Percentiles rank a stretch among this genome's conserved stretches.
Conservation (phyloP, 2,113 vertebrate genomes). For the Pristiophorus japonicus region DNA sequence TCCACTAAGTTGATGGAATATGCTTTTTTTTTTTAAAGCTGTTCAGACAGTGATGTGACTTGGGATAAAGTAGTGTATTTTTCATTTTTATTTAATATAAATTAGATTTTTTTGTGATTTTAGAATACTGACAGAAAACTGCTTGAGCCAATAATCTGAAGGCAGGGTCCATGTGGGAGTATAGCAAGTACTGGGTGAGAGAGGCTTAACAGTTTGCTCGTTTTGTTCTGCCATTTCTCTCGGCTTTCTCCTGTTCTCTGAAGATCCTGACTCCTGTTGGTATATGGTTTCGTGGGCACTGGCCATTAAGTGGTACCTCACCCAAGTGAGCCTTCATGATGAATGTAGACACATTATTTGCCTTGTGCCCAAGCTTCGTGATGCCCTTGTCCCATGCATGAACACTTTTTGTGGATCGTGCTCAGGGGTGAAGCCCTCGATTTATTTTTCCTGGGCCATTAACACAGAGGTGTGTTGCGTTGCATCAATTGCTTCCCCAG, state of each 20-base stretch:
- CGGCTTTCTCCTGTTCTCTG: too few species aligned
- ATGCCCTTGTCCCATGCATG: not conserved
- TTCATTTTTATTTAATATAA: not conserved
- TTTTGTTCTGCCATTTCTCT: not conserved
- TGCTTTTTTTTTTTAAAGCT: not conserved
- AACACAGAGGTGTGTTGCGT: not conserved
- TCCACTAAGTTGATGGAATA: not conserved
- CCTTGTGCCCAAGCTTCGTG: not conserved
- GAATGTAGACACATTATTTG: too few species aligned
- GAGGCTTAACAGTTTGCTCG: not conserved
- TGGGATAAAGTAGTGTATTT: not conserved
- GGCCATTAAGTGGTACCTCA: not conserved
- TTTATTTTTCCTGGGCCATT: not conserved
- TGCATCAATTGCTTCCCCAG: not conserved
- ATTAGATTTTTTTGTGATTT: not conserved
- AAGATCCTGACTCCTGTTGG: not conserved
- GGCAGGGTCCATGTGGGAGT: not conserved
- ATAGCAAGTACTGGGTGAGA: not conserved
- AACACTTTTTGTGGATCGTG: not conserved
- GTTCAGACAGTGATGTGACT: not conserved
- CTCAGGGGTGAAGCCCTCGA: not conserved
- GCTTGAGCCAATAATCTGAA: not conserved
- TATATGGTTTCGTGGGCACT: not conserved
- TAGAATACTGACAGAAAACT: not conserved
- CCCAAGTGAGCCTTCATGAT: too few species aligned